These are phyloP conservation scores for Acanthococcus lagerstroemiae DNA, from an alignment of 2,888 invertebrate species.

Conservation along the genomic window DNA sequence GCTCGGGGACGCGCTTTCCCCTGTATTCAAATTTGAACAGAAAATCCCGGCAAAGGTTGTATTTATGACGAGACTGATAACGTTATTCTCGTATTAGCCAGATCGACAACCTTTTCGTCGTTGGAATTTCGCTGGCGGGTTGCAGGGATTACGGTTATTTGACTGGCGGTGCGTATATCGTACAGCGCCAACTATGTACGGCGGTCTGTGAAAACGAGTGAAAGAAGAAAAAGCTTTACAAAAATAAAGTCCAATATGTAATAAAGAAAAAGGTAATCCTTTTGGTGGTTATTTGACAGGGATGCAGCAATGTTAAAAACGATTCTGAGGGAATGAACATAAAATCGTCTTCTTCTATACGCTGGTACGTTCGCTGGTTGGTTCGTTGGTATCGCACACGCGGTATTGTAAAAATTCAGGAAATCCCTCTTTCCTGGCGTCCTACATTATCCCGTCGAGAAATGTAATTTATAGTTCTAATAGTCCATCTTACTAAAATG, in stretches of 20 bases:
- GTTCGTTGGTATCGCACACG: background rate
- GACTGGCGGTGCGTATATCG: too few species aligned
- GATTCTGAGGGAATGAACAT: constrained; percentile 18
- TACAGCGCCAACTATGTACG: too few species aligned
- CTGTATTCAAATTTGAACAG: too few species aligned
- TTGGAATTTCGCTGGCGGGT: too few species aligned
- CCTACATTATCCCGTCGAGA: constrained; percentile 28
- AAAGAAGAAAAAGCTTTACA: background rate
- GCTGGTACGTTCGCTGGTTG: background rate
- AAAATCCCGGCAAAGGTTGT: too few species aligned
- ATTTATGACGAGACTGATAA: too few species aligned
- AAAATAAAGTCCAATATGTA: constrained; percentile 28
- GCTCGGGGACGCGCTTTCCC: too few species aligned
- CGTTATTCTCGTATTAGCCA: too few species aligned
- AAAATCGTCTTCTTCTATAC: constrained; percentile 1
- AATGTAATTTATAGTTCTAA: constrained; percentile 30
- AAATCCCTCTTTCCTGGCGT: constrained; percentile 23
- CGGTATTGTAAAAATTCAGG: constrained; percentile 17
- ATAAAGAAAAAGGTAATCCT: constrained; percentile 31
- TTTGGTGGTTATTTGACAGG: constrained; percentile 29
- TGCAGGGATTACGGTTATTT: too few species aligned
- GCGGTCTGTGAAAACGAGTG: too few species aligned
- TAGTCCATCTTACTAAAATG: constrained; percentile 26
- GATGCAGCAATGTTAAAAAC: constrained; percentile 18
- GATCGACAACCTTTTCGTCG: too few species aligned